Evolutionary conservation across 2,113 vertebrate genomes (phyloP).

Genomic region (Lophius piscatorius): DNA sequence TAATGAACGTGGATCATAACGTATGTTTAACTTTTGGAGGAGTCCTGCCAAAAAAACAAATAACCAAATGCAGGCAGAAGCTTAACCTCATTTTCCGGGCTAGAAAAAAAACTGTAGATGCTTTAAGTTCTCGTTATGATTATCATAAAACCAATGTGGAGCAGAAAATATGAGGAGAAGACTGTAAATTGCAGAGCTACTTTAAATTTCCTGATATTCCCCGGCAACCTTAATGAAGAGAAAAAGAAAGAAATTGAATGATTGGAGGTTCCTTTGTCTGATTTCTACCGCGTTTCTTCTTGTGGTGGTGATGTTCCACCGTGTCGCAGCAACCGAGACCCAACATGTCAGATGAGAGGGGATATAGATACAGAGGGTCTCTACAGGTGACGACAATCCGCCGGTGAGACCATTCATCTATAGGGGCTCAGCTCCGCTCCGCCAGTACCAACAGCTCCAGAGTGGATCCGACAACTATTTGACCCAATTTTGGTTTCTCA

Average conservation of each 20-base stretch:
- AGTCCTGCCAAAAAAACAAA: too few species aligned
- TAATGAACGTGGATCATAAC: too few species aligned
- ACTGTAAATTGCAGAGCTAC: conserved; percentile 6
- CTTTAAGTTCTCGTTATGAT: too few species aligned
- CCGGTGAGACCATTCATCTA: neutral
- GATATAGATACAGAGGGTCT: conserved; percentile 10
- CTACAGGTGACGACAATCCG: conserved; percentile 21
- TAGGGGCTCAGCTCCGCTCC: neutral
- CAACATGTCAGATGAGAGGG: conserved; percentile 20
- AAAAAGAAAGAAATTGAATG: conserved; percentile 8
- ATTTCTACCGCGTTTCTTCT: conserved; percentile 2
- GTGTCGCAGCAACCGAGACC: conserved; percentile 43
- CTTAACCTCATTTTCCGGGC: too few species aligned
- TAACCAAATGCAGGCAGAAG: too few species aligned
- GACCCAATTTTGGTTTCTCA: conserved; percentile 29
- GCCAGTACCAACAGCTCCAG: conserved; percentile 36
- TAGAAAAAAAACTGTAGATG: too few species aligned
- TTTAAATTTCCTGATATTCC: conserved; percentile 13
- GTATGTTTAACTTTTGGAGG: too few species aligned
- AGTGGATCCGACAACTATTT: conserved; percentile 35
- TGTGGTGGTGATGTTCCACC: conserved; percentile 33
- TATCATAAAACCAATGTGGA: conserved; percentile 12
- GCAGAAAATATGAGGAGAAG: conserved; percentile 25
- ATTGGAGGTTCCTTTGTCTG: neutral
- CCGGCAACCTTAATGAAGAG: conserved; percentile 11